A percentile compares a stretch with the other conserved stretches of the same genome.
These are phyloP conservation scores for Drosophila suboccidentalis DNA, from an alignment of 2,888 invertebrate genomes.

Conservation along the genomic window DNA sequence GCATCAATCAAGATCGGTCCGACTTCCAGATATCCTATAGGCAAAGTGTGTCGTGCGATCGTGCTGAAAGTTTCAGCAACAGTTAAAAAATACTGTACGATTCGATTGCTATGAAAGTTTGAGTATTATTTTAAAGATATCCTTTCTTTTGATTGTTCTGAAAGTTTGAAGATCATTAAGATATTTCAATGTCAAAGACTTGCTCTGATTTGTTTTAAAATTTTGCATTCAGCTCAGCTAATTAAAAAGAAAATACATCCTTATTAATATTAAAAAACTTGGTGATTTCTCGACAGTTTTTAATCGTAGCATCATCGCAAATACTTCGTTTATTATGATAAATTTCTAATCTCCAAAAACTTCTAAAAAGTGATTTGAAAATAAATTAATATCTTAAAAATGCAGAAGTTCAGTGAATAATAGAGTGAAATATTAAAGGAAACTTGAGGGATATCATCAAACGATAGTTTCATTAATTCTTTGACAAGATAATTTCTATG, in stretches of 20 bases:
- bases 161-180: background rate
- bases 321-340: too few species aligned
- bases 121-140: background rate
- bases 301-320: too few species aligned
- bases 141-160: background rate
- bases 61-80: background rate
- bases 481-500: too few species aligned
- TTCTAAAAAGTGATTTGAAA: background rate
- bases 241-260: too few species aligned
- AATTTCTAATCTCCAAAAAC: background rate
- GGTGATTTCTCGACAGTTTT: too few species aligned
- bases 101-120: background rate
- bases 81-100: background rate
- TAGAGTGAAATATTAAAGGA: too few species aligned
- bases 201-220: background rate
- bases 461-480: too few species aligned
- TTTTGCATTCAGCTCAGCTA: background rate
- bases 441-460: too few species aligned
- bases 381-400: background rate
- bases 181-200: background rate
- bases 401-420: too few species aligned
- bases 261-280: too few species aligned
- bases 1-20: background rate
- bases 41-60: background rate
- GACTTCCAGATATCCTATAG: slow-evolving; percentile 7